These are phyloP conservation scores for Abscondita cerata DNA, from an alignment of 2,888 invertebrate genomes.

Conservation along the genomic window DNA sequence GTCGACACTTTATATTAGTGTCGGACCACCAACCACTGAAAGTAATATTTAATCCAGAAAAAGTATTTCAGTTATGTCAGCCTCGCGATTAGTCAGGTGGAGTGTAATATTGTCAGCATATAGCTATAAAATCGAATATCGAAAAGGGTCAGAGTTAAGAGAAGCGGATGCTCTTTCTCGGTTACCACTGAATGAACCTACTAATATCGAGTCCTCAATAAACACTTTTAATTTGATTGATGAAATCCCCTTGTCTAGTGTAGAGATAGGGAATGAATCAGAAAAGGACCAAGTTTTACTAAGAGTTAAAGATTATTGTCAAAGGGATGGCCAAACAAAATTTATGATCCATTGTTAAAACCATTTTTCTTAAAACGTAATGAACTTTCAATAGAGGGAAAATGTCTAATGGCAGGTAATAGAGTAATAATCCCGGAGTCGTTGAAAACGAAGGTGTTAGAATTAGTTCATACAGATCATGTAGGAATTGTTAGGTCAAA, in stretches of 20 bases:
- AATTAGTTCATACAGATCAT: too few relatives aligned
- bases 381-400: not conserved
- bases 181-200: not conserved
- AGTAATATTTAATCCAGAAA: not conserved
- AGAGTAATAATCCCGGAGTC: too few relatives aligned
- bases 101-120: conserved; percentile 5
- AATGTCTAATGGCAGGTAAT: too few relatives aligned
- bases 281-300: not conserved
- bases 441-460: too few relatives aligned
- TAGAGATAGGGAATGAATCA: not conserved
- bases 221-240: not conserved
- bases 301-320: not conserved
- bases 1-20: conserved; percentile 1
- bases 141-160: not conserved
- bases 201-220: too few relatives aligned
- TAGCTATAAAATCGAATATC: not conserved
- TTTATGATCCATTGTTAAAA: not conserved
- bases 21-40: not conserved
- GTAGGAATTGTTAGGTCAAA: too few relatives aligned
- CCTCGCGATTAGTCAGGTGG: conserved; percentile 3
- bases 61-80: conserved; percentile 10
- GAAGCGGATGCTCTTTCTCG: conserved; percentile 1
- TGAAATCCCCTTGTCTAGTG: not conserved
- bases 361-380: not conserved
- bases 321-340: not conserved